phyloP scores from a whole-genome alignment of 2,888 invertebrate species.

The Calameuta idolon region DNA sequence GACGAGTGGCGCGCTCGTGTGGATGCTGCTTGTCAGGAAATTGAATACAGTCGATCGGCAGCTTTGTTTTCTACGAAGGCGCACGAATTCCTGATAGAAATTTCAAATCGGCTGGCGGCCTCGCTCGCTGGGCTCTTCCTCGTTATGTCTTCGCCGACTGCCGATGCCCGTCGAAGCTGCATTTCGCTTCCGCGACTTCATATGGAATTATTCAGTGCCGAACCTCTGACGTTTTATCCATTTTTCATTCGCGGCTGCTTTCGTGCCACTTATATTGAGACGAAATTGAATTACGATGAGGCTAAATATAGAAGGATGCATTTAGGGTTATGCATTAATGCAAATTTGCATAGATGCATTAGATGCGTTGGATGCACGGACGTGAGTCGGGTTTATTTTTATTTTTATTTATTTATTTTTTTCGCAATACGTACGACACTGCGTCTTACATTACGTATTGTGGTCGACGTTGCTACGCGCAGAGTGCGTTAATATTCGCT shows the following conservation, averaged over 20 bases:
- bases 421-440: not conserved
- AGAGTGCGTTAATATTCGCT: conserved; percentile 33
- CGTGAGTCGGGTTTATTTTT: not conserved
- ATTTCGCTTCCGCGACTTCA: not conserved
- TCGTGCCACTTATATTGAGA: not conserved
- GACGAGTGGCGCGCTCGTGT: conserved; percentile 11
- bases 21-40: conserved; percentile 21
- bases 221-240: not conserved
- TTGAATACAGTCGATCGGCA: conserved; percentile 25
- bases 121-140: not conserved
- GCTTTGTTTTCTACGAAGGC: conserved; percentile 9
- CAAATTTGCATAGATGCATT: not conserved
- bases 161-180: not conserved
- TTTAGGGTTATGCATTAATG: not conserved
- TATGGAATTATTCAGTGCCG: not conserved
- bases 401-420: not conserved
- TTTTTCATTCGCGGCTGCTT: not conserved
- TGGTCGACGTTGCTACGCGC: conserved; percentile 13
- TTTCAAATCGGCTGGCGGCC: not conserved
- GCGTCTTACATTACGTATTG: conserved; percentile 32
- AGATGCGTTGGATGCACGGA: not conserved
- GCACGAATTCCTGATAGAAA: not conserved
- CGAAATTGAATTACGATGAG: not conserved
- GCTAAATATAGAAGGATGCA: not conserved
- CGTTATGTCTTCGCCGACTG: not conserved